Percentiles rank a stretch among this genome's conserved stretches.
Evolutionary conservation across 2,113 vertebrate genomes (phyloP).

Genomic region (Anarrhichthys ocellatus): DNA sequence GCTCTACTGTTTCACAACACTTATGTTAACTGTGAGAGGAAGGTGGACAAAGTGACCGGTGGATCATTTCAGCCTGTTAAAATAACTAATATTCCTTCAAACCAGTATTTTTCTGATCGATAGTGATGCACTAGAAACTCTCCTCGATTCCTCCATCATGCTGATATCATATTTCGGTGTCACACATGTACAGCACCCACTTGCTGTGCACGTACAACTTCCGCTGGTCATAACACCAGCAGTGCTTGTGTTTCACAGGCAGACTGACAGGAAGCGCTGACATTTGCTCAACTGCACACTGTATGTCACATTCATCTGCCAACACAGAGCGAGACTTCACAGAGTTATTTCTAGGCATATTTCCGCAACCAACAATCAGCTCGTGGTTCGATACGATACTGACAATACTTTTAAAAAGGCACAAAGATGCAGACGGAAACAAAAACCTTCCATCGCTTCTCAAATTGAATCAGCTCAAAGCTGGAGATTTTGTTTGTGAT

Average conservation of each 20-base stretch:
- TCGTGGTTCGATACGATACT: neutral
- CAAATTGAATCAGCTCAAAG: too few species aligned
- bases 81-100: neutral
- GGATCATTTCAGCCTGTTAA: neutral
- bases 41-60: neutral
- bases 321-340: neutral
- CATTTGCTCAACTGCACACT: neutral
- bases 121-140: neutral
- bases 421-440: too few species aligned
- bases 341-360: neutral
- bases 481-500: too few species aligned
- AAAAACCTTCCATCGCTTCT: too few species aligned
- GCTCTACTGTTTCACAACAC: conserved; percentile 37
- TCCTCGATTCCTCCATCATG: neutral
- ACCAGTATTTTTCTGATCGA: neutral
- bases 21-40: neutral
- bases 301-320: neutral
- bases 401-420: neutral
- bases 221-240: neutral
- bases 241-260: neutral
- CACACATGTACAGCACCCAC: neutral
- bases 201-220: neutral
- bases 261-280: conserved; percentile 29
- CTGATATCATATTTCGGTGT: neutral
- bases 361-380: neutral